Percentiles rank a stretch among this genome's conserved stretches.
Evolutionary conservation across 2,797 vertebrate genomes (phyloP).

Genomic region (Mormyrops boulengeri): DNA sequence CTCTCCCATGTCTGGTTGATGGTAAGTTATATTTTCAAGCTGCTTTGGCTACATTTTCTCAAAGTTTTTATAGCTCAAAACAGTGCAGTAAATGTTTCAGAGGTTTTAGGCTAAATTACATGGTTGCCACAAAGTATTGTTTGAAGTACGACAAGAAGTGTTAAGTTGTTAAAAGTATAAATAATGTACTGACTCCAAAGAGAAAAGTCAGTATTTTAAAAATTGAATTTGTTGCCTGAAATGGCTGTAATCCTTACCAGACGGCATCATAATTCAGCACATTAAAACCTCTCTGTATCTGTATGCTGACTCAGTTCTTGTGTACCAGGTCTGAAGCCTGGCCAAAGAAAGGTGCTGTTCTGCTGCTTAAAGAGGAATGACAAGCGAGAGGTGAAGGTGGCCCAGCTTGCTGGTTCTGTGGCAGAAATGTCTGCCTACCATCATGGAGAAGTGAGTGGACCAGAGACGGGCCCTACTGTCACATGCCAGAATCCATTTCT

Average conservation of each 20-base stretch:
- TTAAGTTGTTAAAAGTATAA: not conserved
- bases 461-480: not conserved
- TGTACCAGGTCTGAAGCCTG: slow-evolving; percentile 85
- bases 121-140: not conserved
- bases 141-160: not conserved
- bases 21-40: slow-evolving; percentile 60
- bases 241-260: not conserved
- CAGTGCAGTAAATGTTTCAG: not conserved
- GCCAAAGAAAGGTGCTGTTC: slow-evolving; percentile 93
- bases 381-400: slow-evolving; percentile 95
- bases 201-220: not conserved
- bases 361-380: slow-evolving; percentile 93
- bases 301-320: not conserved
- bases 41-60: not conserved
- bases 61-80: not conserved
- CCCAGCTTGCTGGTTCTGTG: slow-evolving; percentile 95
- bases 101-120: not conserved
- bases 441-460: slow-evolving; percentile 82
- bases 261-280: not conserved
- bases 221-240: not conserved
- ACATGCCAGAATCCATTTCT: not conserved
- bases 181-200: not conserved
- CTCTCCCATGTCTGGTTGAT: slow-evolving; percentile 88
- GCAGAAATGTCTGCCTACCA: slow-evolving; percentile 98
- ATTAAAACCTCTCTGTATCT: not conserved